Conservation (phyloP, 2,888 invertebrate species). For the Trichopria drosophilae region DNA sequence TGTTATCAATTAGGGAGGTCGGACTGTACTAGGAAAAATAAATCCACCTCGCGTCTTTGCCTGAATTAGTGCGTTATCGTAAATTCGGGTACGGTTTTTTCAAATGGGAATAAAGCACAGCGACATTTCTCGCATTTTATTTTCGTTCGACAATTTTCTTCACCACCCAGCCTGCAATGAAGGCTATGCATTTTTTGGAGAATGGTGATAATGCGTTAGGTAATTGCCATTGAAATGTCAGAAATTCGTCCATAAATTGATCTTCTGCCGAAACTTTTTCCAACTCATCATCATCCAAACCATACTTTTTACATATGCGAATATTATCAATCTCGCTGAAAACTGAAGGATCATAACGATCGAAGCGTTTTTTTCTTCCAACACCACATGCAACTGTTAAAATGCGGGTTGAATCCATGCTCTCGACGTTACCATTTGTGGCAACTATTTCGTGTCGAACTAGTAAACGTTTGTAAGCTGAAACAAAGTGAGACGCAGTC, state of each 20-base stretch:
- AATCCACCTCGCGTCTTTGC: too few species aligned
- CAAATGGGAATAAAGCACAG: constrained; percentile 1
- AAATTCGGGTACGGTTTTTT: constrained; percentile 6
- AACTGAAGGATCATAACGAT: constrained; percentile 12
- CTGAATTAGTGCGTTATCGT: constrained; percentile 9
- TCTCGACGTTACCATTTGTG: background rate
- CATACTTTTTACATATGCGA: constrained; percentile 12
- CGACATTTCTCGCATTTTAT: too few species aligned
- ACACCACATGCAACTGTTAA: constrained; percentile 7
- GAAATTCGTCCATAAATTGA: constrained; percentile 9
- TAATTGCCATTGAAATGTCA: too few species aligned
- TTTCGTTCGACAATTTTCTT: constrained; percentile 11
- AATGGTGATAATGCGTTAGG: too few species aligned
- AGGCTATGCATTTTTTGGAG: too few species aligned
- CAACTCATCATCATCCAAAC: background rate
- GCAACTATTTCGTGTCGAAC: too few species aligned
- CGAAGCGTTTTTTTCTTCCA: constrained; percentile 1
- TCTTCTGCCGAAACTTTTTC: background rate
- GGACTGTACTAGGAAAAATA: too few species aligned
- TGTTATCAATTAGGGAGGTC: too few species aligned
- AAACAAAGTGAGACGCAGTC: too few species aligned
- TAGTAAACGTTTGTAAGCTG: too few species aligned
- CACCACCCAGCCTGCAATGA: constrained; percentile 26
- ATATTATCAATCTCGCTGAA: background rate
- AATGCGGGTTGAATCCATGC: constrained; percentile 1